Percentiles rank a stretch among this genome's conserved stretches.
phyloP scores from a whole-genome alignment of 2,797 vertebrate genomes.

The Mus caroli region DNA sequence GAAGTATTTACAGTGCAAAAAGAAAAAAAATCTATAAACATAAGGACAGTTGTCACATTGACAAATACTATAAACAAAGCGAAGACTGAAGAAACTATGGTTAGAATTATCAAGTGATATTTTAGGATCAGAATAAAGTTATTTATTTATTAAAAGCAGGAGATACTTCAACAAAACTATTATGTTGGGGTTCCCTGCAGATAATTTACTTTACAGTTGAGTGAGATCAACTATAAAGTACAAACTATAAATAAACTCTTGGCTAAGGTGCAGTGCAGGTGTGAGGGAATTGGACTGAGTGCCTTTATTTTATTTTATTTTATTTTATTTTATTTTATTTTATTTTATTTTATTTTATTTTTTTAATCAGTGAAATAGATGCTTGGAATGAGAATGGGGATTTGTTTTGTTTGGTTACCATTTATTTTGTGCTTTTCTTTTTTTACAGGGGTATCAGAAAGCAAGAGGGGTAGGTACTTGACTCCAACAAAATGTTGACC shows the following conservation, averaged over 20 bases:
- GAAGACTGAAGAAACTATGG: neutral
- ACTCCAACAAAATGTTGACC: neutral
- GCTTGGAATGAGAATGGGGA: neutral
- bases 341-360: too few species aligned
- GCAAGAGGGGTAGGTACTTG: fast-evolving
- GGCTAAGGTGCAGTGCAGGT: neutral
- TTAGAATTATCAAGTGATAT: neutral
- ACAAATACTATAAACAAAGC: neutral
- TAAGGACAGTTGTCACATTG: neutral
- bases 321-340: neutral
- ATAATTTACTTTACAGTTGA: constrained; percentile 23
- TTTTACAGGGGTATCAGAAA: neutral
- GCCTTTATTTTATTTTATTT: neutral
- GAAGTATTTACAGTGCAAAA: neutral
- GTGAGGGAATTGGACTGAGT: neutral
- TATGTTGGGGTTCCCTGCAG: neutral
- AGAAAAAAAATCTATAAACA: neutral
- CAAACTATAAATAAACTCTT: neutral
- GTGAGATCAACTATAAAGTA: neutral
- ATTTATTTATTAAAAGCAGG: neutral
- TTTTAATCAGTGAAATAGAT: neutral
- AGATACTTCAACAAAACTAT: neutral
- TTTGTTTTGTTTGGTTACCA: neutral
- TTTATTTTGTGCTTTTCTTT: neutral
- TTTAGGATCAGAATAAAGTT: neutral